Evolutionary conservation across 2,797 vertebrate genomes (phyloP).

Genomic region (Aselliscus stoliczkanus): DNA sequence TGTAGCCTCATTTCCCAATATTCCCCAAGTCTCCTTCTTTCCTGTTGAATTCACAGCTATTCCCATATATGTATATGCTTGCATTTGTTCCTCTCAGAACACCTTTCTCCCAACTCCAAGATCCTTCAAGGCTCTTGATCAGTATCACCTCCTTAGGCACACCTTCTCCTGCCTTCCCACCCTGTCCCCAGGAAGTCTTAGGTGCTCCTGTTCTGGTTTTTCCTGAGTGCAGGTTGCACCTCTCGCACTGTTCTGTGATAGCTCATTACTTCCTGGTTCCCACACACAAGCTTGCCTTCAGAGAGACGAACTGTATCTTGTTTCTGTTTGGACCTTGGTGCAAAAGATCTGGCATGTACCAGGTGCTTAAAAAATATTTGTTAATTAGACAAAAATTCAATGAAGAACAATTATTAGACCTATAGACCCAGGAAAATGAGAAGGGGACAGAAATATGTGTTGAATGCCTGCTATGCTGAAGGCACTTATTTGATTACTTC

Average conservation of each 20-base stretch:
- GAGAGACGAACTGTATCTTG: background rate
- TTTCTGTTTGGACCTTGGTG: background rate
- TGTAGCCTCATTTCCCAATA: accelerated
- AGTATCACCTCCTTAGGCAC: background rate
- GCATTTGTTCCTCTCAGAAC: background rate
- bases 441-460: background rate
- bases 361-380: background rate
- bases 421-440: background rate
- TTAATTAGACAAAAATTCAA: background rate
- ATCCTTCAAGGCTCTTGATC: background rate
- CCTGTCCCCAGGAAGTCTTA: background rate
- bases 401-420: background rate
- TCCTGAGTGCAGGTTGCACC: accelerated
- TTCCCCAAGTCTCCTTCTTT: too few species aligned
- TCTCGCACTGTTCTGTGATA: background rate
- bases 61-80: background rate
- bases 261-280: background rate
- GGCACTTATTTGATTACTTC: background rate
- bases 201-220: background rate
- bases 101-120: background rate
- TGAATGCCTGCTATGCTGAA: background rate
- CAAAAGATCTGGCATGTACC: background rate
- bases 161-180: background rate
- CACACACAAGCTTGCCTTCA: background rate
- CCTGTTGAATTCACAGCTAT: accelerated